Evolutionary conservation across 2,888 invertebrate species (phyloP).

Genomic region (Trichopoda pennipes): DNA sequence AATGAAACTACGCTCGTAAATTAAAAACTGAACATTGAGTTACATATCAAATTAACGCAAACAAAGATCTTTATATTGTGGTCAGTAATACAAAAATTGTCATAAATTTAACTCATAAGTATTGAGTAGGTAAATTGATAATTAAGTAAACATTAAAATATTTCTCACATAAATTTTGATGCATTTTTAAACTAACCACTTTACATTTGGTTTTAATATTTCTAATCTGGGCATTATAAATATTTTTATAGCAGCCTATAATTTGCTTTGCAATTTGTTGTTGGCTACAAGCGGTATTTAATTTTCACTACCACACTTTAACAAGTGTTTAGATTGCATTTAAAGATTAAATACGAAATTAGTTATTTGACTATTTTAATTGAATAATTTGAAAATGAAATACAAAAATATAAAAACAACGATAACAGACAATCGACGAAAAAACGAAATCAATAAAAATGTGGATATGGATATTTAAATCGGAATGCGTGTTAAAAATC

Average conservation of each 20-base stretch:
- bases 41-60: slow-evolving; percentile 12
- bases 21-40: slow-evolving; percentile 17
- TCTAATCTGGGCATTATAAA: neutral
- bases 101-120: slow-evolving; percentile 40
- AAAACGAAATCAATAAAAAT: neutral
- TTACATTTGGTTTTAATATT: neutral
- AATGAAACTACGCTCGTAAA: slow-evolving; percentile 16
- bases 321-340: slow-evolving; percentile 57
- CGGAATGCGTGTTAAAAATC: slow-evolving; percentile 50
- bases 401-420: slow-evolving; percentile 18
- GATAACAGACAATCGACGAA: neutral
- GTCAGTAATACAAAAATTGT: slow-evolving; percentile 27
- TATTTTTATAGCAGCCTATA: slow-evolving; percentile 19
- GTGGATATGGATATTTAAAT: slow-evolving; percentile 40
- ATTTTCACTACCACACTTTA: slow-evolving; percentile 49
- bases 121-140: neutral
- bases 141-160: neutral
- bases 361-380: slow-evolving; percentile 53
- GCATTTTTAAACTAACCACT: neutral
- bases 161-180: neutral
- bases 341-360: slow-evolving; percentile 54
- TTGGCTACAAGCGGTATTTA: slow-evolving; percentile 37
- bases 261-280: slow-evolving; percentile 53
- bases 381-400: slow-evolving; percentile 45
- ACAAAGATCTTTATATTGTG: slow-evolving; percentile 5